Percentiles rank a stretch among this genome's conserved stretches.
Conservation (phyloP, 2,797 vertebrate species). For the Gephyroberyx darwinii region DNA sequence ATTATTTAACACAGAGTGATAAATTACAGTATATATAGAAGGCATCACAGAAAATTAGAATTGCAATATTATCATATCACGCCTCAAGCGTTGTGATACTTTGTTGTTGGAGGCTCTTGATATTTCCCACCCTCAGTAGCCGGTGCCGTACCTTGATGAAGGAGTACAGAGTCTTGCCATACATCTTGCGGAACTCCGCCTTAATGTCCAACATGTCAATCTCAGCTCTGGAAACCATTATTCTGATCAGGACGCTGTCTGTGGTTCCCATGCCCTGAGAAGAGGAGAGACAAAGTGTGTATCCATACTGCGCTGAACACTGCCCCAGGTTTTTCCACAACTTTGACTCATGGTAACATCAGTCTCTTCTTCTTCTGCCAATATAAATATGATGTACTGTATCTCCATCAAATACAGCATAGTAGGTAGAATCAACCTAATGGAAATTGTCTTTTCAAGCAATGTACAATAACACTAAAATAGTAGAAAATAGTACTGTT, state of each 20-base stretch:
- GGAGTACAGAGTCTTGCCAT: slow-evolving; percentile 93
- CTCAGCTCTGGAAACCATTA: slow-evolving; percentile 93
- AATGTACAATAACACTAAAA: too few species aligned
- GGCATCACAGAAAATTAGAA: too few species aligned
- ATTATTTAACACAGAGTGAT: neutral
- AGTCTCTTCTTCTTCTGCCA: neutral
- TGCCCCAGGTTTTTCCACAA: too few species aligned
- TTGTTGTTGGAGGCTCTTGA: slow-evolving; percentile 5
- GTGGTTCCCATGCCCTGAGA: slow-evolving; percentile 92
- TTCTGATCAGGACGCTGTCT: slow-evolving; percentile 90
- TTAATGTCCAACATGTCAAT: slow-evolving; percentile 96
- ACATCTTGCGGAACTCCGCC: slow-evolving; percentile 88
- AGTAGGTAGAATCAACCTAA: neutral
- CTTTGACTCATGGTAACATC: neutral
- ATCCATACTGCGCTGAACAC: neutral
- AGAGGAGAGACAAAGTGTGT: neutral
- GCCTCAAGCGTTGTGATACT: too few species aligned
- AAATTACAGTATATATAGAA: slow-evolving; percentile 5
- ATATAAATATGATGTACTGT: too few species aligned
- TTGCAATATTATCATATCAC: too few species aligned
- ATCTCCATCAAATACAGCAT: neutral
- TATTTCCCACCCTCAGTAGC: neutral
- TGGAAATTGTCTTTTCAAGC: neutral
- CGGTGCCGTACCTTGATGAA: slow-evolving; percentile 92
- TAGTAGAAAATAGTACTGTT: too few species aligned